A percentile compares a stretch with the other conserved stretches of the same genome.
phyloP scores from a whole-genome alignment of 2,113 vertebrate genomes.

The Anseranas semipalmata region DNA sequence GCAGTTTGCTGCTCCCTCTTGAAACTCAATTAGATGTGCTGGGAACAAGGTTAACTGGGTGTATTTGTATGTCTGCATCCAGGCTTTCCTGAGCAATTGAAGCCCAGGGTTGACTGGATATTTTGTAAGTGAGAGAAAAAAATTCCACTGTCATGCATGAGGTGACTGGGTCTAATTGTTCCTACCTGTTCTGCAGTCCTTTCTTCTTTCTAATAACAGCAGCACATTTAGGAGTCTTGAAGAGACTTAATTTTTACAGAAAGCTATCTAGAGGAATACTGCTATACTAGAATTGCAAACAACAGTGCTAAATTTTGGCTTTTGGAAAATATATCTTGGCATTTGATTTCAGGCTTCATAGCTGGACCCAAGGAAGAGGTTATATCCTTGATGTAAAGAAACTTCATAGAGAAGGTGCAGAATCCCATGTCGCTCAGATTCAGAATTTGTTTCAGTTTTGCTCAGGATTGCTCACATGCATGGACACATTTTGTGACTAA shows the following conservation, averaged over 20 bases:
- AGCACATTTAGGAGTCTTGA: not conserved
- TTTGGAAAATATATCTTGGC: not conserved
- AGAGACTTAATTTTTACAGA: not conserved
- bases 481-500: accelerated
- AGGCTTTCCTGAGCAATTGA: accelerated
- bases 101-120: accelerated
- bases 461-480: accelerated
- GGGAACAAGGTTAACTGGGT: not conserved
- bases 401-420: not conserved
- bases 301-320: not conserved
- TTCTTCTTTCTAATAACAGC: not conserved
- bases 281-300: not conserved
- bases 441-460: accelerated
- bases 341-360: not conserved
- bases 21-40: not conserved
- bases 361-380: not conserved
- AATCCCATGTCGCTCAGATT: not conserved
- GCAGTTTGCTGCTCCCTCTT: not conserved
- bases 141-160: accelerated
- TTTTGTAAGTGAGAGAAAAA: not conserved
- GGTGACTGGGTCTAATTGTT: not conserved
- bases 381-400: not conserved
- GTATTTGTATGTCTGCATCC: not conserved
- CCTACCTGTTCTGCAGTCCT: not conserved
- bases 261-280: not conserved